phyloP scores from a whole-genome alignment of 2,113 vertebrate species.

The Gavialis gangeticus region DNA sequence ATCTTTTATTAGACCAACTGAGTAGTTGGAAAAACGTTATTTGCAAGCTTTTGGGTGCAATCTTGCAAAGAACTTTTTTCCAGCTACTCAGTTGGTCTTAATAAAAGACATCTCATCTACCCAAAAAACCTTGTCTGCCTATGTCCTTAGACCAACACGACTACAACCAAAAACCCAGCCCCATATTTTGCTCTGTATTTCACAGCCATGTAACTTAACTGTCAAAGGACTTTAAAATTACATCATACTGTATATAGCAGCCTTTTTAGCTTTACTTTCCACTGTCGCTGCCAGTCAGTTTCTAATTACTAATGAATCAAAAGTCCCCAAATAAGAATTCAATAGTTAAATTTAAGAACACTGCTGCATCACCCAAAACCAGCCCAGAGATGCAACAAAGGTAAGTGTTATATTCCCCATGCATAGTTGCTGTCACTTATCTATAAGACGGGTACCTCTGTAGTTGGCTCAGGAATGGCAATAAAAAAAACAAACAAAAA shows the following conservation, averaged over 20 bases:
- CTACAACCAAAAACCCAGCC: background rate
- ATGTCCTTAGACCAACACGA: no score
- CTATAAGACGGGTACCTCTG: rapidly evolving
- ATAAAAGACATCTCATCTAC: no score
- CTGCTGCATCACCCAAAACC: background rate
- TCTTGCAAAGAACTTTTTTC: no score
- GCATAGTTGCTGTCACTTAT: background rate
- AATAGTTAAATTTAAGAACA: background rate
- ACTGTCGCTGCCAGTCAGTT: rapidly evolving
- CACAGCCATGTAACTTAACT: background rate
- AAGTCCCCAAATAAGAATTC: background rate
- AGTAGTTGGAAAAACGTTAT: no score
- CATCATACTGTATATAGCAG: background rate
- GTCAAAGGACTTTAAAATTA: background rate
- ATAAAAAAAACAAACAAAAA: background rate
- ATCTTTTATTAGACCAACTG: no score
- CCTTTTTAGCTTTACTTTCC: rapidly evolving
- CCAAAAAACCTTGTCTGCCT: no score
- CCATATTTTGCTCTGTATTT: background rate
- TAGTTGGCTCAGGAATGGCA: background rate
- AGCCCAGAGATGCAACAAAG: rapidly evolving
- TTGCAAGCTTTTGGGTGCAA: no score
- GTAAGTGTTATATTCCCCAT: rapidly evolving
- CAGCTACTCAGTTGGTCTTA: no score
- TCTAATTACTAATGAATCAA: background rate